Conservation (phyloP, 1,140 invertebrate species). For the Aphidius ervi region DNA sequence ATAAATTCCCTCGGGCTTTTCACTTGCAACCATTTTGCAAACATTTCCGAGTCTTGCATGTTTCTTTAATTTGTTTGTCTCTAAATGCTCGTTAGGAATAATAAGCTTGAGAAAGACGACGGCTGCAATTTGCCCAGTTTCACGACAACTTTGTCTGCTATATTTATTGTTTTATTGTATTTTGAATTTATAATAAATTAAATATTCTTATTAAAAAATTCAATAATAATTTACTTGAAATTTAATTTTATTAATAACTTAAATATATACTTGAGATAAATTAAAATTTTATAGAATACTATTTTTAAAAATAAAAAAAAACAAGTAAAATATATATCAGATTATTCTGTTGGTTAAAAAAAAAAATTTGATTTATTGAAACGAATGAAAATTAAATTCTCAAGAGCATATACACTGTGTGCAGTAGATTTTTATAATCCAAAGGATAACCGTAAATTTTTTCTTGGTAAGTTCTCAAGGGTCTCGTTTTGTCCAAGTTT, state of each 20-base stretch:
- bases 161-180: too few species aligned
- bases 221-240: not conserved
- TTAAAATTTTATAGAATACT: too few species aligned
- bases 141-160: not conserved
- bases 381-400: too few species aligned
- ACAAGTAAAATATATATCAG: too few species aligned
- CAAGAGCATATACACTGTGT: too few species aligned
- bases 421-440: not conserved
- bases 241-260: too few species aligned
- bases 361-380: too few species aligned
- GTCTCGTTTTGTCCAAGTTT: conserved; percentile 8
- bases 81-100: conserved; percentile 9
- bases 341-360: too few species aligned
- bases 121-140: conserved; percentile 1
- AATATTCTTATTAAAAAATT: not conserved
- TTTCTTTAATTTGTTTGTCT: conserved; percentile 11
- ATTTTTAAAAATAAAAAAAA: too few species aligned
- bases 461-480: conserved; percentile 9
- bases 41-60: not conserved
- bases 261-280: too few species aligned
- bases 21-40: conserved; percentile 2
- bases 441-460: conserved; percentile 15
- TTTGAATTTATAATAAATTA: not conserved
- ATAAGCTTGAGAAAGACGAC: not conserved
- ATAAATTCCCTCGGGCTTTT: too few species aligned